Conservation (phyloP, 2,888 invertebrate genomes). For the Thysanoteuthis rhombus region DNA sequence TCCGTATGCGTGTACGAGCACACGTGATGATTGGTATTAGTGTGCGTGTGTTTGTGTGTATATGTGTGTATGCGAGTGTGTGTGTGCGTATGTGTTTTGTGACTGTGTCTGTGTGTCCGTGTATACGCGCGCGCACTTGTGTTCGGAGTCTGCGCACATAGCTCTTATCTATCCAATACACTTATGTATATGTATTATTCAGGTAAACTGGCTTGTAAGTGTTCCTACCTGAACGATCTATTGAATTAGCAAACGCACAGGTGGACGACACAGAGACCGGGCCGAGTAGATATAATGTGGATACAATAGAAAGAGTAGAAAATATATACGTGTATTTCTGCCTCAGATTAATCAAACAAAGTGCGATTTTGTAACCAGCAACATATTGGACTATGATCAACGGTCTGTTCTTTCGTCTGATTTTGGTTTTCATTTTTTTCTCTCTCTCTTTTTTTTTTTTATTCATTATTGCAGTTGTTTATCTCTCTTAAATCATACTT, state of each 20-base stretch:
- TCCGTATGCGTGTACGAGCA: background rate
- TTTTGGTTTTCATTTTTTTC: background rate
- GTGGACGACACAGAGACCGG: background rate
- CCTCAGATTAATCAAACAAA: background rate
- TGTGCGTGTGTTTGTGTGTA: background rate
- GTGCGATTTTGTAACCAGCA: background rate
- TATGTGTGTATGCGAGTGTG: too few species aligned
- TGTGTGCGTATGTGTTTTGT: background rate
- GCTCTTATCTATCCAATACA: background rate
- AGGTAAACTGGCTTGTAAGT: background rate
- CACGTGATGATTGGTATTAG: background rate
- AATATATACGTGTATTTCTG: background rate
- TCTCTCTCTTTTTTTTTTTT: background rate
- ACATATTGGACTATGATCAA: background rate
- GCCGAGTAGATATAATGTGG: background rate
- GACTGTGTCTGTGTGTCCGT: background rate
- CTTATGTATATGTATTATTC: background rate
- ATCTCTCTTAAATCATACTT: background rate
- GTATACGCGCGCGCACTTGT: background rate
- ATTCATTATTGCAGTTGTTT: background rate
- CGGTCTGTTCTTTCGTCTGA: background rate
- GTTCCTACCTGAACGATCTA: background rate
- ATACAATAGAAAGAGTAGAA: background rate
- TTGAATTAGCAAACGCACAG: background rate
- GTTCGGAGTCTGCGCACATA: conserved; percentile 12